These are phyloP conservation scores for Odontocolon sp. DNA, from an alignment of 2,888 invertebrate species.

Conservation along the genomic window DNA sequence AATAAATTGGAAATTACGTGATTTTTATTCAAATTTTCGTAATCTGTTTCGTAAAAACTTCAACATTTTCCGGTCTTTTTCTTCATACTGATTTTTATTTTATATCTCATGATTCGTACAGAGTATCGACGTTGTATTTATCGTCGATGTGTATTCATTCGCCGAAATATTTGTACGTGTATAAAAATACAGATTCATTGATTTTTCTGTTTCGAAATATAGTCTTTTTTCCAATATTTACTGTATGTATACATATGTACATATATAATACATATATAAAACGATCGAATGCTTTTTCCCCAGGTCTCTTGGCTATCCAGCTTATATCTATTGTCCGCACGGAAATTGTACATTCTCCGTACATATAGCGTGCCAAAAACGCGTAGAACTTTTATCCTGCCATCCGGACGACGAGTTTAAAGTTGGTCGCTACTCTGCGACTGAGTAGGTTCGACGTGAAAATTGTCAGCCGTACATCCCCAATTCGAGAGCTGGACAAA, in stretches of 20 bases:
- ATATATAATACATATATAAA: background rate
- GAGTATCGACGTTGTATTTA: background rate
- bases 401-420: conserved; percentile 14
- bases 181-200: background rate
- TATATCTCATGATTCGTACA: too few relatives aligned
- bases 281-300: background rate
- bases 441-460: conserved; percentile 35
- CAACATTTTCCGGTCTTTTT: too few relatives aligned
- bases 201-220: background rate
- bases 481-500: background rate
- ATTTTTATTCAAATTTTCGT: too few relatives aligned
- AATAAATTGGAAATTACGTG: too few relatives aligned
- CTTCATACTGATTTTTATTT: too few relatives aligned
- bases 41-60: too few relatives aligned
- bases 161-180: background rate
- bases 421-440: conserved; percentile 31
- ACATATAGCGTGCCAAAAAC: background rate
- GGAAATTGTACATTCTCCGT: background rate
- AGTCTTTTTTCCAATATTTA: background rate
- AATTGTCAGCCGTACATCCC: conserved; percentile 47
- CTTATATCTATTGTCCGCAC: background rate
- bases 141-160: background rate
- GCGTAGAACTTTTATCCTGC: conserved; percentile 9
- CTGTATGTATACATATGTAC: background rate
- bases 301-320: background rate